Percentiles rank a stretch among this genome's conserved stretches.
These are phyloP conservation scores for Magallana ariakensis DNA, from an alignment of 1,140 invertebrate species.

Conservation along the genomic window DNA sequence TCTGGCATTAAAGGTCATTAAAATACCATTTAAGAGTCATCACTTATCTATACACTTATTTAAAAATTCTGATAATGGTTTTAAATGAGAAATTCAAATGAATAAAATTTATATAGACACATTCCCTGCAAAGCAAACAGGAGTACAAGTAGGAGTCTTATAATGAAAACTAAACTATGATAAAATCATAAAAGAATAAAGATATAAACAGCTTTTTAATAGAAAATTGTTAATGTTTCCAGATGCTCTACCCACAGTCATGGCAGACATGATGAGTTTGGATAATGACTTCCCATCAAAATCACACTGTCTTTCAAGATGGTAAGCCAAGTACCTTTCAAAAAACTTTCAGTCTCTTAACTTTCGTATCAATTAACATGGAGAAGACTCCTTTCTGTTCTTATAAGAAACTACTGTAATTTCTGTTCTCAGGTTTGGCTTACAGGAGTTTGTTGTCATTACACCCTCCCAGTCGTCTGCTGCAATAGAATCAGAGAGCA, in stretches of 20 bases:
- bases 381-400: not conserved
- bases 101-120: too few species aligned
- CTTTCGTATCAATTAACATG: too few species aligned
- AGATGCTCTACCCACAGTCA: constrained; percentile 77
- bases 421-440: constrained; percentile 85
- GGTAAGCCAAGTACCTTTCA: constrained; percentile 61
- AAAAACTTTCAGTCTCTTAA: not conserved
- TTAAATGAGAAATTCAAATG: too few species aligned
- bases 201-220: too few species aligned
- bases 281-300: constrained; percentile 85
- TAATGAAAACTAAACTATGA: too few species aligned
- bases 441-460: constrained; percentile 91
- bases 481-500: constrained; percentile 87
- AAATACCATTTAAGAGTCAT: too few species aligned
- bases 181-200: too few species aligned
- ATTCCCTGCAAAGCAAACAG: too few species aligned
- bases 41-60: too few species aligned
- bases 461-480: constrained; percentile 81
- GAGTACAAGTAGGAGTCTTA: too few species aligned
- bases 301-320: constrained; percentile 80
- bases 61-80: too few species aligned
- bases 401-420: not conserved
- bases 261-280: constrained; percentile 83
- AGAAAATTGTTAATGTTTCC: constrained; percentile 13
- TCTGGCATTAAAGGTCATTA: too few species aligned